phyloP scores from a whole-genome alignment of 92 coral and sea anemone genomes.

The Epizoanthus fatuus region DNA sequence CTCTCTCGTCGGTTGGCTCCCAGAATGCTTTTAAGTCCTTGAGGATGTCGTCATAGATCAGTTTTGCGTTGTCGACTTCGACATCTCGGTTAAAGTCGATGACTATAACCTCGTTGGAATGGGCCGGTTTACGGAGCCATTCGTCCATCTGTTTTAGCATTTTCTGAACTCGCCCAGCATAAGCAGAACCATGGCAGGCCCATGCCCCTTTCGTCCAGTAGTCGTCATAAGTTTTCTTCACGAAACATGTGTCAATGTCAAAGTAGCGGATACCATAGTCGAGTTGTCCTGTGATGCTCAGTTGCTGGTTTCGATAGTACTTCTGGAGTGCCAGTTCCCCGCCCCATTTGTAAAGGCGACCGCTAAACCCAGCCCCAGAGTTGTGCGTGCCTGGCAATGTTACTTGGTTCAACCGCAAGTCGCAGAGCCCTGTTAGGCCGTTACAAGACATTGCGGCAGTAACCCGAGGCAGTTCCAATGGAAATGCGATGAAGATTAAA shows the following conservation, averaged over 20 bases:
- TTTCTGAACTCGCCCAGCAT: constrained; percentile 59
- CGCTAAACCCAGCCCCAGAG: constrained; percentile 76
- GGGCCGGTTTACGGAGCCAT: constrained; percentile 55
- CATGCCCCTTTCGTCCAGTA: constrained; percentile 61
- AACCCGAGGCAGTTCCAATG: neutral
- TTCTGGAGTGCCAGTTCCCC: constrained; percentile 43
- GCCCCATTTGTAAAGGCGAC: constrained; percentile 53
- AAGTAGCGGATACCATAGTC: constrained; percentile 72
- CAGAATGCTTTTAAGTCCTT: constrained; percentile 48
- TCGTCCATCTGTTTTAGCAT: constrained; percentile 65
- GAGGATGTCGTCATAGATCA: constrained; percentile 48
- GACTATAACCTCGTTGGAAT: constrained; percentile 64
- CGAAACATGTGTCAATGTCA: constrained; percentile 77
- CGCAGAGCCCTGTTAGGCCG: constrained; percentile 66
- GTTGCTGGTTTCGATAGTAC: constrained; percentile 67
- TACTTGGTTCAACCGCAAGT: constrained; percentile 50
- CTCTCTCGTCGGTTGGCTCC: constrained; percentile 50
- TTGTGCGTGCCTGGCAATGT: constrained; percentile 80
- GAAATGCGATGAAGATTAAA: neutral
- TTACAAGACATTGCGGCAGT: constrained; percentile 49
- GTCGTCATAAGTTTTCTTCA: constrained; percentile 4
- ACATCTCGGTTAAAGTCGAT: constrained; percentile 71
- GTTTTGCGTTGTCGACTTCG: constrained; percentile 7
- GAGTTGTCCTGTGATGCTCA: constrained; percentile 61
- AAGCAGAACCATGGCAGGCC: constrained; percentile 60